Base-by-base conservation (phyloP, 1,140 invertebrate genomes). In the Drosophila lacertosa region DNA sequence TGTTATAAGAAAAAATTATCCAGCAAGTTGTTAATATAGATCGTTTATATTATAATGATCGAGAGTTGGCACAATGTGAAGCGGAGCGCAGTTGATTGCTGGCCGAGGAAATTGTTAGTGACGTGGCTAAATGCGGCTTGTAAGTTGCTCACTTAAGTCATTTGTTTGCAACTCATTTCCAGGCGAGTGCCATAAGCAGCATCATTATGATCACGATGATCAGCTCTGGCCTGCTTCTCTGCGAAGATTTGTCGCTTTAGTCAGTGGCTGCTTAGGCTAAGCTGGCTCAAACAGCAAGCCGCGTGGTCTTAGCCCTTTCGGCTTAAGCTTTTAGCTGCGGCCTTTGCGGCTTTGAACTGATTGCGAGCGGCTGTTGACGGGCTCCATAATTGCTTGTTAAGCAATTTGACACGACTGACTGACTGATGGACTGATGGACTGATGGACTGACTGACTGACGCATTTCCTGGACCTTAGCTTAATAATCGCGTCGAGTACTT, bases 71-170 rank as follows among this genome's bases (percentile, higher is more conserved):
- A 10, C 44, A 44, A 5, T n/a, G 4, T 44, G 11, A 22, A 35
- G 15, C 20, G 10, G 6, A 32, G 22, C 15, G 16, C 13, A 5
- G 13, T 13, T 15, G 15, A 29, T 50, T 7, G 47, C 35, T 16
- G 37, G 20, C 22, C 37, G 9, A 16, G 4, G 6, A 54, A 54
- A 40, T 57, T 32, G 39, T 44, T 55, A 26, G 15, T 40, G 53
- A 55, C 37, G 15, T 20, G 15, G 26, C 37, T 44, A 60, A 60
- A 48, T 39, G 11, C n/a, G 5, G 3, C 24, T 20, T 15, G 39
- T 40, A 64, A 72, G 77, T 80, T 80, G 42, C 62, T 76, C 58
- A 73, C 73, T 69, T 69, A 73, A 81, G 77, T 77, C 74, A 74
- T 81, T 81, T 81, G 63, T 55, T 67, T 35, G 37, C 44, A 26